Conservation (phyloP, 2,113 vertebrate genomes). For the Megaceryle maxima region DNA sequence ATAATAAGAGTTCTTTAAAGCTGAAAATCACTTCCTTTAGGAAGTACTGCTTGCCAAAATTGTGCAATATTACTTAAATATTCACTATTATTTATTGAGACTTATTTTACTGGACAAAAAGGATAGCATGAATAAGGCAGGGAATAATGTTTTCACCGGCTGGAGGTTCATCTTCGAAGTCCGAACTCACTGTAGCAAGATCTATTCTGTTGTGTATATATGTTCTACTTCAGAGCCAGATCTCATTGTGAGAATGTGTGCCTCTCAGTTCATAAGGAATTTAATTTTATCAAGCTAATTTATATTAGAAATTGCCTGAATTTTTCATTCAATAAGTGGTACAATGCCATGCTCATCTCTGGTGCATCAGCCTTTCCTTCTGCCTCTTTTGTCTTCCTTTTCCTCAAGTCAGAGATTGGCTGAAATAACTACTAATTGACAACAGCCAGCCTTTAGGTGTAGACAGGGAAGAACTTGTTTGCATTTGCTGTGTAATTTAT, state of each 20-base stretch:
- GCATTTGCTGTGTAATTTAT: neutral
- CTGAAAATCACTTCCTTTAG: neutral
- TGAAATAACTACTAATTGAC: neutral
- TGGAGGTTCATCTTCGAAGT: neutral
- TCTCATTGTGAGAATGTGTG: neutral
- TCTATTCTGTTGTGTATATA: neutral
- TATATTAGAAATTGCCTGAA: neutral
- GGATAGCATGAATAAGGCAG: neutral
- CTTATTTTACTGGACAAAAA: neutral
- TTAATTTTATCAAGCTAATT: neutral
- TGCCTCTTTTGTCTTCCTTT: neutral
- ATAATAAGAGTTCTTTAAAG: neutral
- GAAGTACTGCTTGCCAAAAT: neutral
- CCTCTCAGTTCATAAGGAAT: neutral
- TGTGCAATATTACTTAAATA: neutral
- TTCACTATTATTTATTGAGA: neutral
- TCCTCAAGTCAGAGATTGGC: neutral
- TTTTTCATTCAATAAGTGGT: neutral
- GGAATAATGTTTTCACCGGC: slow-evolving; percentile 6
- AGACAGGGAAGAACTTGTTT: neutral
- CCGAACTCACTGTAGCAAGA: neutral
- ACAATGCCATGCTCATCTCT: neutral
- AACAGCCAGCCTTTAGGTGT: neutral
- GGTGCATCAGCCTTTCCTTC: neutral
- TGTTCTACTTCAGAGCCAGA: neutral